A percentile compares a stretch with the other conserved stretches of the same genome.
Evolutionary conservation across 2,888 invertebrate genomes (phyloP).

Genomic region (Chesias legatella): DNA sequence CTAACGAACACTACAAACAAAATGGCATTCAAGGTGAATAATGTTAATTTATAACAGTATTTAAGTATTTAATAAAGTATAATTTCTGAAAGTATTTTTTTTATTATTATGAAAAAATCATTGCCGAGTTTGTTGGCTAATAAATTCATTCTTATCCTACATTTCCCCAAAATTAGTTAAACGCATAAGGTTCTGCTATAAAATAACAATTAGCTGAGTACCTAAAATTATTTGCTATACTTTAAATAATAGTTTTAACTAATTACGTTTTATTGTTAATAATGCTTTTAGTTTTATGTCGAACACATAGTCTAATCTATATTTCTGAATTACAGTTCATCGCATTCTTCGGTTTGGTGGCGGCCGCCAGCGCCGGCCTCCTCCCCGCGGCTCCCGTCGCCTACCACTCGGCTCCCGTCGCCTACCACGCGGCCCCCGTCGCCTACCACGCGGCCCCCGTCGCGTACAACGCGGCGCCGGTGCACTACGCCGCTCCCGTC

Average conservation of each 20-base stretch:
- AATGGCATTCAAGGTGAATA: constrained; percentile 32
- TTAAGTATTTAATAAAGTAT: too few species aligned
- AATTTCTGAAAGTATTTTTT: too few species aligned
- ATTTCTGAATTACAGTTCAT: constrained; percentile 29
- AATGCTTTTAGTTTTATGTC: constrained; percentile 4
- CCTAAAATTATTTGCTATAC: too few species aligned
- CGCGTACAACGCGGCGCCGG: constrained; percentile 37
- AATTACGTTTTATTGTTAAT: too few species aligned
- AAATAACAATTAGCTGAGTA: too few species aligned
- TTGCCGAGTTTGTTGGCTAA: too few species aligned
- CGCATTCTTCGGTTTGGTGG: constrained; percentile 31
- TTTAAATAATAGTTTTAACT: too few species aligned
- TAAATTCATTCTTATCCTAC: too few species aligned
- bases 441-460: constrained; percentile 40
- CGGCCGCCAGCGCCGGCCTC: constrained; percentile 30
- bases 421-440: constrained; percentile 25
- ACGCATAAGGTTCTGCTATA: too few species aligned
- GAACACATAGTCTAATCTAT: neutral
- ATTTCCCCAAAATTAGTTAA: too few species aligned
- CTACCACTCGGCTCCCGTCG: neutral
- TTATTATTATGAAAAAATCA: too few species aligned
- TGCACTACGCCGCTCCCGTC: constrained; percentile 31
- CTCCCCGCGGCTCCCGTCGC: constrained; percentile 33
- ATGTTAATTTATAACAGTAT: too few species aligned
- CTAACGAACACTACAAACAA: constrained; percentile 15